Base-by-base conservation (phyloP, 2,797 vertebrate genomes). In the Falco columbarius region DNA sequence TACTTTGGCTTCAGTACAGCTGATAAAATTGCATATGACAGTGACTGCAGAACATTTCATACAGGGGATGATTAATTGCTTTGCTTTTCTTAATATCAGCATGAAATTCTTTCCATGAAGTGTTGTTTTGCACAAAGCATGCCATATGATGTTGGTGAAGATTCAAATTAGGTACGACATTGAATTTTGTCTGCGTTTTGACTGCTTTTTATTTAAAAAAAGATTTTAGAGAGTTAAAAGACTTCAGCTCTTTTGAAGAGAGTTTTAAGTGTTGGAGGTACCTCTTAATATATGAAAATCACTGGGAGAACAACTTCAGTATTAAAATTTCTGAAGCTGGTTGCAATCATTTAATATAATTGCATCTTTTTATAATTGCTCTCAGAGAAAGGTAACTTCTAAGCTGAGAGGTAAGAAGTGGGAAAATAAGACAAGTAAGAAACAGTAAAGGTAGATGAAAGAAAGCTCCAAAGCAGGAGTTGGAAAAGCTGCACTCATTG, bases 11-110 rank as follows among this genome's bases (percentile, higher is more conserved):
- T 89, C 75, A 72, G 32, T 87, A 83, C 55, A 80, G 42, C 66
- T 94, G 90, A 96, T 95, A 86, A 97, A 97, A 96, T 89, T 96
- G 72, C 72, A 44, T 89, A 40, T 96, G 90, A 92, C 85, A 96
- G 42, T 89, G 76, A 89, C 91, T 92, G 56, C 81, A 93, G 87
- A 96, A 79, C 71, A 67, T 92, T 96, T 95, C 80, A 91, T 90
- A 67, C 44, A 74, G 18, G 52, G 38, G 68, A 88, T 97, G 94
- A 97, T 95, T 95, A 97, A 96, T 96, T 94, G 79, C 36, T 83
- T 96, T 93, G 68, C 32, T 86, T 93, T 82, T 79, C 81, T 83
- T 89, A 86, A 89, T 91, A 86, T 83, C 56, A 96, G 68, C 52
- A 80, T 83, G 49, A 44, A 75, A 32, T 81, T 86, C 17, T 94